These are phyloP conservation scores for Acheta domesticus DNA, from an alignment of 2,888 invertebrate species.

Conservation along the genomic window DNA sequence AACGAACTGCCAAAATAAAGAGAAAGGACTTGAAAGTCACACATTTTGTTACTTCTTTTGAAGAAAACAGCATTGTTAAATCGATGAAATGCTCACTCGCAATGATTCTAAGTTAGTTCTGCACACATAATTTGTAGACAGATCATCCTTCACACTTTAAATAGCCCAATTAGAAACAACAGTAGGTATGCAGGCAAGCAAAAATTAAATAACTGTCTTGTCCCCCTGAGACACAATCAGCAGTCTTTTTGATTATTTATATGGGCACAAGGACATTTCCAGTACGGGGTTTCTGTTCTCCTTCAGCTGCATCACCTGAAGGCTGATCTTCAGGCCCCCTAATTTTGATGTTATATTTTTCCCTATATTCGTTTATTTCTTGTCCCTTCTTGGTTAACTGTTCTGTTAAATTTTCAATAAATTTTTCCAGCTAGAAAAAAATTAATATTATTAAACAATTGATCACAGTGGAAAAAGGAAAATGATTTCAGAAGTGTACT, in stretches of 20 bases:
- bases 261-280: conserved; percentile 34
- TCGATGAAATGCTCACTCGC: neutral
- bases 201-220: neutral
- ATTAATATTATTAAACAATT: too few species aligned
- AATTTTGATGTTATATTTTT: conserved; percentile 82
- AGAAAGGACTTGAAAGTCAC: too few species aligned
- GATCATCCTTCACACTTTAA: neutral
- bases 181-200: neutral
- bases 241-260: neutral
- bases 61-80: neutral
- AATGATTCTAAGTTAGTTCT: neutral
- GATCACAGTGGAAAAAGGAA: too few species aligned
- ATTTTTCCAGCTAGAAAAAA: conserved; percentile 64
- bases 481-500: neutral
- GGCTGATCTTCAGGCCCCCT: conserved; percentile 61
- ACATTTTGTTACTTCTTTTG: neutral
- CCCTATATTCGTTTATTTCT: conserved; percentile 89
- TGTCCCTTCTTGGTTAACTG: conserved; percentile 81
- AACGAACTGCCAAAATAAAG: too few species aligned
- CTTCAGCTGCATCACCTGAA: conserved; percentile 38
- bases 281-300: conserved; percentile 34
- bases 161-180: neutral
- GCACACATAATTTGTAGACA: neutral
- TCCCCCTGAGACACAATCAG: neutral
- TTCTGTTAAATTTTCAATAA: conserved; percentile 74